phyloP scores from a whole-genome alignment of 2,888 invertebrate species.

The Drosophila anceps region DNA sequence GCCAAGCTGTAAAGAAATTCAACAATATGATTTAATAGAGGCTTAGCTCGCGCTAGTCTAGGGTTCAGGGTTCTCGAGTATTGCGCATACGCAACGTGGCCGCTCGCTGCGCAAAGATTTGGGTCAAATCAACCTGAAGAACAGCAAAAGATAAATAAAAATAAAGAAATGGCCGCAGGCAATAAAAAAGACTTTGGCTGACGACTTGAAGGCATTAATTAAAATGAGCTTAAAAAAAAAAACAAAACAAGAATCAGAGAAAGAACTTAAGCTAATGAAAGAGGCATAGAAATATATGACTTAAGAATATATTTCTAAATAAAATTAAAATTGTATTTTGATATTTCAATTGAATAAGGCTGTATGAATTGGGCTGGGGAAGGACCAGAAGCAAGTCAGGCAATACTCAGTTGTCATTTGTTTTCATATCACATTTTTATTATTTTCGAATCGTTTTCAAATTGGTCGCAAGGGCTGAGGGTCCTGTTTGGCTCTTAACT shows the following conservation, averaged over 20 bases:
- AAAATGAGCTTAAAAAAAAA: background rate
- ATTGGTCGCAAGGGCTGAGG: slow-evolving; percentile 24
- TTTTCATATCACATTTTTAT: slow-evolving; percentile 68
- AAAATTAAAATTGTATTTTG: background rate
- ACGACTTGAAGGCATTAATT: background rate
- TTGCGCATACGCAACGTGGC: slow-evolving; percentile 49
- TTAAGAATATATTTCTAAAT: background rate
- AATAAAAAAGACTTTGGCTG: background rate
- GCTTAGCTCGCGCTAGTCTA: background rate
- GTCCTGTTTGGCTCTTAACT: slow-evolving; percentile 58
- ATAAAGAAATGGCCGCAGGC: background rate
- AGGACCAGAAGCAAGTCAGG: background rate
- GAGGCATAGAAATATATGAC: background rate
- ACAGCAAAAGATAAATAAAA: background rate
- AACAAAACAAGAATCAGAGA: background rate
- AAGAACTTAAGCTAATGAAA: slow-evolving; percentile 15
- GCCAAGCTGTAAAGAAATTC: background rate
- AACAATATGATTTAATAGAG: background rate
- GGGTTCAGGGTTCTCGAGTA: background rate
- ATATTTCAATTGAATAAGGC: background rate
- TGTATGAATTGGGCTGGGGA: background rate
- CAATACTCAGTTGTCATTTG: background rate
- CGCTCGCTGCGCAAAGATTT: slow-evolving; percentile 23
- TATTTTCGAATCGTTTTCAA: slow-evolving; percentile 54
- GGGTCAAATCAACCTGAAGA: slow-evolving; percentile 36